phyloP scores from a whole-genome alignment of 1,140 invertebrate species.

The Drosophila sucinea region DNA sequence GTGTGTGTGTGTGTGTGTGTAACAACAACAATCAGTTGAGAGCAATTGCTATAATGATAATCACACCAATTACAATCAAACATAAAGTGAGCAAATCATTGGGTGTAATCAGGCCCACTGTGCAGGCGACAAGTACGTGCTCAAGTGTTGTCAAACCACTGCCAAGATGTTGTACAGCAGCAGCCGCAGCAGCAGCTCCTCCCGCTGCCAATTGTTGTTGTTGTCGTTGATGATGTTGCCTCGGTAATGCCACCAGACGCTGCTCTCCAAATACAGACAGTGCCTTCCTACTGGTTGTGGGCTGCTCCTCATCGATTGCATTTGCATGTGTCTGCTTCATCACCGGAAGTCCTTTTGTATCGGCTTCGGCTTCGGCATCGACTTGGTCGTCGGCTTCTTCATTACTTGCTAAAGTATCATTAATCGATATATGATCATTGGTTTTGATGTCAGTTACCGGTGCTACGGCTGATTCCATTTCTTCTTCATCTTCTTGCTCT shows the following conservation, averaged over 20 bases:
- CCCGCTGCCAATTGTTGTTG: conserved; percentile 25
- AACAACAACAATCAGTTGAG: conserved; percentile 50
- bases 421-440: conserved; percentile 45
- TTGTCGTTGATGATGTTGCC: neutral
- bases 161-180: conserved; percentile 30
- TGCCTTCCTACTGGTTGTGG: conserved; percentile 65
- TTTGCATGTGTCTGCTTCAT: conserved; percentile 2
- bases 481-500: conserved; percentile 13
- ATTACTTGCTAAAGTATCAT: conserved; percentile 53
- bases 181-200: conserved; percentile 1
- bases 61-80: conserved; percentile 87
- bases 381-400: conserved; percentile 3
- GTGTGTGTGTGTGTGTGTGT: conserved; percentile 8
- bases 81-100: conserved; percentile 87
- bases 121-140: conserved; percentile 80
- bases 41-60: conserved; percentile 87
- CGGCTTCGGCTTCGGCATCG: conserved; percentile 16
- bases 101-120: conserved; percentile 76
- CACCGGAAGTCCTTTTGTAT: conserved; percentile 58
- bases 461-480: neutral
- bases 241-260: conserved; percentile 36
- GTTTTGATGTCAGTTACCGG: conserved; percentile 20
- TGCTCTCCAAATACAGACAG: conserved; percentile 71
- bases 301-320: conserved; percentile 31
- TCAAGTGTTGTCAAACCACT: conserved; percentile 72